Evolutionary conservation across 2,113 vertebrate species (phyloP).

Genomic region (human): GRCh38 chr18:60491501-60492000

Average conservation of each 20-base stretch:
- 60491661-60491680: background rate
- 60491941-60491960: background rate
- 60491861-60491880: background rate
- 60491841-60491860: background rate
- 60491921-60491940: fast-evolving
- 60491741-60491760: background rate
- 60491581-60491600: no score
- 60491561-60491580: no score
- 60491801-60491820: background rate
- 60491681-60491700: background rate
- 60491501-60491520: no score
- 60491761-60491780: background rate
- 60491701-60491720: background rate
- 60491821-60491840: background rate
- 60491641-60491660: background rate
- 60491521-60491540: no score
- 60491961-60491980: background rate
- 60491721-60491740: background rate
- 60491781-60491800: background rate
- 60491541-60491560: no score
- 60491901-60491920: background rate
- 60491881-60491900: background rate
- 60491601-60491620: background rate
- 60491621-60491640: background rate
- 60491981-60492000: no score